Percentiles rank a stretch among this genome's conserved stretches.
These are phyloP conservation scores for Drymonia ruficornis DNA, from an alignment of 2,888 invertebrate species.

Conservation along the genomic window DNA sequence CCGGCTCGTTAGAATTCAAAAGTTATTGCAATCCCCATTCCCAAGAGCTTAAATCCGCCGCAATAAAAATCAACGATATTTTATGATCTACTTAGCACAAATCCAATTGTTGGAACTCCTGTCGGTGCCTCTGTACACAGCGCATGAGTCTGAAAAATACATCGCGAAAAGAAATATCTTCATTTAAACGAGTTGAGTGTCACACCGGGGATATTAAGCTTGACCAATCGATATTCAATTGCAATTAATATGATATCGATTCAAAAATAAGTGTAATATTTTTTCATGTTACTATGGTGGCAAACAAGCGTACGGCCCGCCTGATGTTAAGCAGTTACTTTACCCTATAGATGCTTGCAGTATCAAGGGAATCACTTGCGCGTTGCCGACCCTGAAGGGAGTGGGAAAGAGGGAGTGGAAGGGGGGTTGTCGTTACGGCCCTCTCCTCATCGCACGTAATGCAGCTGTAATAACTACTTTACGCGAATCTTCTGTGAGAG, in stretches of 20 bases:
- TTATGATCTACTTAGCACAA: constrained; percentile 72
- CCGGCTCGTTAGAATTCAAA: constrained; percentile 35
- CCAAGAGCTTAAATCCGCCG: constrained; percentile 25
- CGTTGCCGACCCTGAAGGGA: too few species aligned
- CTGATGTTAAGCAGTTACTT: too few species aligned
- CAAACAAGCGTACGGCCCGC: too few species aligned
- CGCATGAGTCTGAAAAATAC: constrained; percentile 43
- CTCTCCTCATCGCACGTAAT: too few species aligned
- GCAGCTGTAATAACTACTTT: too few species aligned
- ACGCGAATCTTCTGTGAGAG: too few species aligned
- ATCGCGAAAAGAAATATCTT: constrained; percentile 47
- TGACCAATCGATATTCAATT: constrained; percentile 63
- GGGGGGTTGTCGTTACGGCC: too few species aligned
- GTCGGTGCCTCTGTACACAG: constrained; percentile 50
- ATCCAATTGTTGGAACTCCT: constrained; percentile 64
- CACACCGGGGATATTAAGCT: constrained; percentile 57
- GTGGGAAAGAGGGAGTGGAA: too few species aligned
- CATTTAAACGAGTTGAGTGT: constrained; percentile 66
- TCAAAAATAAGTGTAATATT: constrained; percentile 15
- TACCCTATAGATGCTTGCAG: too few species aligned
- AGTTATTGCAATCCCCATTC: constrained; percentile 43
- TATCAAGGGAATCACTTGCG: too few species aligned
- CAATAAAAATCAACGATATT: constrained; percentile 56
- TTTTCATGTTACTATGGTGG: too few species aligned
- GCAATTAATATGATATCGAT: constrained; percentile 31